phyloP scores from a whole-genome alignment of 92 coral and sea anemone species.

The Porites evermanni region DNA sequence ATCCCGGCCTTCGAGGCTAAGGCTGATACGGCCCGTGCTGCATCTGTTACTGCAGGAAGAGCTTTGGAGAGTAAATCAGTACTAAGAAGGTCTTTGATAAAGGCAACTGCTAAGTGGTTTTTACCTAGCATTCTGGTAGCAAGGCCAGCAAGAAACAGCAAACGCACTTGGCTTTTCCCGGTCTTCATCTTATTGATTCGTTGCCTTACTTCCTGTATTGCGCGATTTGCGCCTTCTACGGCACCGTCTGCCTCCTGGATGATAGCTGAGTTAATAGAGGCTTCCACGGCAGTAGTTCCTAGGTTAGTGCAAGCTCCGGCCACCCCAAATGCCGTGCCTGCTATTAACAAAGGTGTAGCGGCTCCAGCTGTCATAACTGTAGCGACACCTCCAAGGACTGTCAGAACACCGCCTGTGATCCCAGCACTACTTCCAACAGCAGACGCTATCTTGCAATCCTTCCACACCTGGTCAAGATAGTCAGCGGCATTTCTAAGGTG shows the following conservation, averaged over 20 bases:
- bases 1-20: background rate
- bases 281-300: constrained; percentile 3
- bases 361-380: constrained; percentile 41
- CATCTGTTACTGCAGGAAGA: background rate
- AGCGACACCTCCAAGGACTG: constrained; percentile 31
- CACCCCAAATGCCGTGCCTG: constrained; percentile 18
- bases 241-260: constrained; percentile 28
- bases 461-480: constrained; percentile 37
- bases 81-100: background rate
- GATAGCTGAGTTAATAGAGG: background rate
- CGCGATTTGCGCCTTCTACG: constrained; percentile 1
- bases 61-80: constrained; percentile 7
- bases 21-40: background rate
- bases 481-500: constrained; percentile 26
- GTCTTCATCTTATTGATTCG: constrained; percentile 8
- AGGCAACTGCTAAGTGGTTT: constrained; percentile 1
- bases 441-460: constrained; percentile 36
- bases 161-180: constrained; percentile 8
- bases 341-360: constrained; percentile 18
- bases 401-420: constrained; percentile 19
- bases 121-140: constrained; percentile 12
- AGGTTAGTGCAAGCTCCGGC: constrained; percentile 13
- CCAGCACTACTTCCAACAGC: constrained; percentile 27
- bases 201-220: constrained; percentile 15
- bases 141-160: constrained; percentile 6